phyloP scores from a whole-genome alignment of 2,797 vertebrate species.

The Antrozous pallidus region DNA sequence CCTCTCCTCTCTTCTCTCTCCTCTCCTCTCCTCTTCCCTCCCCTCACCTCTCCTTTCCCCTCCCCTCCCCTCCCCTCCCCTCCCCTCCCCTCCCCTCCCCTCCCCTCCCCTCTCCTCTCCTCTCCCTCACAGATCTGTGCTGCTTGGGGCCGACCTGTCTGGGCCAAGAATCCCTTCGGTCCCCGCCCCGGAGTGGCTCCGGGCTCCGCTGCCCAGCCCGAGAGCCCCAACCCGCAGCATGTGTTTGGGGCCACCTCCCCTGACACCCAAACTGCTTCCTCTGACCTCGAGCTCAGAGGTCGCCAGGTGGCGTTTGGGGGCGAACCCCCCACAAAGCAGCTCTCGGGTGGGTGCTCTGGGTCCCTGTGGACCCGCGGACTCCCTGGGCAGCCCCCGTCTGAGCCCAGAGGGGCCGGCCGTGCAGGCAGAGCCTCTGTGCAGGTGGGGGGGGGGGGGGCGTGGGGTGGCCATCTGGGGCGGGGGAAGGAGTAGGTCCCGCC shows the following conservation, averaged over 20 bases:
- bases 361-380: neutral
- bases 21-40: neutral
- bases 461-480: no score
- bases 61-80: neutral
- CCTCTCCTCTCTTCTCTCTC: neutral
- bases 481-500: neutral
- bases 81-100: neutral
- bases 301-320: neutral
- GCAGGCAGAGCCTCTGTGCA: neutral
- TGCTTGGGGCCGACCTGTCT: neutral
- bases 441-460: neutral
- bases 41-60: no score
- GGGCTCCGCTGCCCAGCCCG: neutral
- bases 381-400: neutral
- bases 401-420: fast-evolving
- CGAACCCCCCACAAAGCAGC: no score
- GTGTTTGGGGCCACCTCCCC: neutral
- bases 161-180: neutral
- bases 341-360: neutral
- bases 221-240: fast-evolving
- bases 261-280: neutral
- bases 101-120: neutral
- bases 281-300: neutral
- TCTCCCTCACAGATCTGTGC: neutral
- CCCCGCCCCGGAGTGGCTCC: neutral